Evolutionary conservation across 2,113 vertebrate genomes (phyloP).

Genomic region (Mesocricetus auratus): DNA sequence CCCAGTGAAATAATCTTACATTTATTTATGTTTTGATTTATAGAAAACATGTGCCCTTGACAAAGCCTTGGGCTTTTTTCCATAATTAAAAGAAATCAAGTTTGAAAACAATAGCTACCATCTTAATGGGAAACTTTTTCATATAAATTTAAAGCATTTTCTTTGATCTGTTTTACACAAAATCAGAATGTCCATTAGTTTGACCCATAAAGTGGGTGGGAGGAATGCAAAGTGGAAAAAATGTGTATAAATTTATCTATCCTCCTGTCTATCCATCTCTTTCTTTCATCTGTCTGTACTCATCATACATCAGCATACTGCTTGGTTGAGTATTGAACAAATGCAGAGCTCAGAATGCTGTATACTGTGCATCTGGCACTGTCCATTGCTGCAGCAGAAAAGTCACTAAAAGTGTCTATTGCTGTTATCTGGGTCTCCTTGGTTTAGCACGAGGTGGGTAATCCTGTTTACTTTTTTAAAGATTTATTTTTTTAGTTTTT

Average conservation of each 20-base stretch:
- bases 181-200: conserved; percentile 48
- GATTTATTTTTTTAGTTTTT: not conserved
- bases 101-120: conserved; percentile 71
- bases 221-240: not conserved
- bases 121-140: conserved; percentile 77
- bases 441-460: not conserved
- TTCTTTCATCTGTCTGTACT: not conserved
- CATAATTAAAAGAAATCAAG: conserved; percentile 79
- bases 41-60: conserved; percentile 82
- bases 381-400: not conserved
- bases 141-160: conserved; percentile 71
- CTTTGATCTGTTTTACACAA: conserved; percentile 75
- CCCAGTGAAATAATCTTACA: conserved; percentile 79
- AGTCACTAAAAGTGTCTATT: not conserved
- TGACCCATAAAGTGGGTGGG: not conserved
- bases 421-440: not conserved
- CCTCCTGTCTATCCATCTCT: not conserved
- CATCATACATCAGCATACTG: not conserved
- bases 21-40: conserved; percentile 85
- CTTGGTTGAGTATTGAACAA: not conserved
- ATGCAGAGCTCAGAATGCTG: not conserved
- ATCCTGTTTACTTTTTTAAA: not conserved
- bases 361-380: no score
- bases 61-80: conserved; percentile 82
- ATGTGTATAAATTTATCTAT: not conserved